Conservation (phyloP, 2,797 vertebrate species). For the Muraenolepis orangiensis region DNA sequence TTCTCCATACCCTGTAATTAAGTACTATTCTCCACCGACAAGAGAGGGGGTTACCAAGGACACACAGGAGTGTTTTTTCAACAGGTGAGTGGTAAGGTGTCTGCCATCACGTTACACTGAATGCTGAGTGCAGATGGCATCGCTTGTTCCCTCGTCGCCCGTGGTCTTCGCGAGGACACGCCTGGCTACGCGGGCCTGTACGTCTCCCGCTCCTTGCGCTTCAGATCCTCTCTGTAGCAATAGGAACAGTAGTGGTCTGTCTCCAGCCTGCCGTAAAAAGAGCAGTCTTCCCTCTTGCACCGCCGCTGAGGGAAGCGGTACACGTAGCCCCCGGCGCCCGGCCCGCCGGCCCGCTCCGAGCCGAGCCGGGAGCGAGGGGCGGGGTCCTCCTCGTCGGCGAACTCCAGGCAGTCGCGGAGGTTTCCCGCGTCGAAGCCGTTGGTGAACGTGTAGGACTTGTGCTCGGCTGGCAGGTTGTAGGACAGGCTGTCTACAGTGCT, state of each 20-base stretch:
- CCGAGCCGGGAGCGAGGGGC: slow-evolving; percentile 82
- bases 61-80: slow-evolving; percentile 68
- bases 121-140: slow-evolving; percentile 66
- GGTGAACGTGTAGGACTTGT: slow-evolving; percentile 95
- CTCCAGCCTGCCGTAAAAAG: slow-evolving; percentile 95
- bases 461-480: slow-evolving; percentile 84
- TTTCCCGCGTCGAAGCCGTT: slow-evolving; percentile 86
- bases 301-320: slow-evolving; percentile 92
- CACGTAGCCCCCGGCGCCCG: slow-evolving; percentile 79
- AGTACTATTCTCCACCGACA: slow-evolving; percentile 59
- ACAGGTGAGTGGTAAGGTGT: slow-evolving; percentile 68
- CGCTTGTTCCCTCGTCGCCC: slow-evolving; percentile 18
- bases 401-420: slow-evolving; percentile 88
- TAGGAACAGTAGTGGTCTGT: slow-evolving; percentile 97
- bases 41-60: slow-evolving; percentile 65
- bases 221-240: slow-evolving; percentile 97
- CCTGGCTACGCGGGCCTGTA: slow-evolving; percentile 84
- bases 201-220: slow-evolving; percentile 88
- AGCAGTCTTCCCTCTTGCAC: slow-evolving; percentile 95
- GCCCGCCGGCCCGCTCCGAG: slow-evolving; percentile 86
- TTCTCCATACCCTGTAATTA: slow-evolving; percentile 69
- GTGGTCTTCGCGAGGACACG: background rate
- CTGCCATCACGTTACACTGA: slow-evolving; percentile 59
- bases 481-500: slow-evolving; percentile 85
- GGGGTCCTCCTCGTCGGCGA: slow-evolving; percentile 89